Evolutionary conservation across 2,888 invertebrate genomes (phyloP), one percentile per base, ranked within the genome.

Genomic region (Ommatoiulus sabulosus): DNA sequence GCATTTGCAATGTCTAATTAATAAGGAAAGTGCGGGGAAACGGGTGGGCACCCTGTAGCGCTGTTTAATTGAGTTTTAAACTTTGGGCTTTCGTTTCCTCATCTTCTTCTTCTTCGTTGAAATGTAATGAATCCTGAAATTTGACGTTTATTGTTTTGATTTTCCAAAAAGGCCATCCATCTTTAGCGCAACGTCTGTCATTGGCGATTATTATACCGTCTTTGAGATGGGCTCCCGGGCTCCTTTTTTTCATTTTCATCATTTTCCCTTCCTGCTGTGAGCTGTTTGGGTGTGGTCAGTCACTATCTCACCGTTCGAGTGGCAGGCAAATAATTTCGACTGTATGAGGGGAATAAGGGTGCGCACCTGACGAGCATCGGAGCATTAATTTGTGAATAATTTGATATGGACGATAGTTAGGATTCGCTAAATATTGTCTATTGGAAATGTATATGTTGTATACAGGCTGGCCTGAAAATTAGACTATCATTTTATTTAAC

Each of bases 71-170:
- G 72, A 72, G 72, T 72, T 72, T 20, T 24, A 24, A 72, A 72
- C 6, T 24, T n/a, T 63, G 24, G 6, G 72, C 3, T 20, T 24
- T 24, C 24, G 24, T 72, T 72, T 72, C 72, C 72, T 72, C 8
- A 8, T 72, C 72, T 72, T 72, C 8, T 52, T 52, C 15, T 17
- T 72, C 20, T 24, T 24, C 24, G 3, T 0, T 24, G 20, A 72
- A 72, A 24, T 24, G 24, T 24, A 72, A 72, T 72, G 72, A 72
- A 72, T 72, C 24, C 8, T 72, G 72, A 72, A 72, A 72, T 72
- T 24, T 72, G 72, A 72, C 72, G 20, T 72, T 72, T 72, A 72
- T 72, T n/a, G 72, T 72, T 72, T 72, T 72, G 72, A 72, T 72
- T 72, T 72, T 24, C 8, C 72, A n/a, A 72, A 72, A 72, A 72